Evolutionary conservation across 2,113 vertebrate species (phyloP).

Genomic region (Odontesthes bonariensis): DNA sequence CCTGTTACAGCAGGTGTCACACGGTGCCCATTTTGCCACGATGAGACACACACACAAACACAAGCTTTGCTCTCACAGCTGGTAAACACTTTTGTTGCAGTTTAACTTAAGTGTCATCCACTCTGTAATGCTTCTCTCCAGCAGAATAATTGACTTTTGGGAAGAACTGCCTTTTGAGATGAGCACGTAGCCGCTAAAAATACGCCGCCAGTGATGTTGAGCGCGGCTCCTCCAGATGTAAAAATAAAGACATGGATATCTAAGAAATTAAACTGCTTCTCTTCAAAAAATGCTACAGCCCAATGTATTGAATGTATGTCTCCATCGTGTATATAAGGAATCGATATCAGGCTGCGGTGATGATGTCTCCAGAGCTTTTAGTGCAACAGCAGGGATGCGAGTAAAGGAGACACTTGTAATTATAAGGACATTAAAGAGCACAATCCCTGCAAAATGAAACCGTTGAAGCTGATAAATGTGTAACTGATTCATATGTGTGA

Average conservation of each 20-base stretch:
- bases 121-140: slow-evolving; percentile 4
- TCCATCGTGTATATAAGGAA: too few species aligned
- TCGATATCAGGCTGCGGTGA: too few species aligned
- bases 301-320: too few species aligned
- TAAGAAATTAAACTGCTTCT: too few species aligned
- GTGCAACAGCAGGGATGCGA: not conserved
- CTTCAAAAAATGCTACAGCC: too few species aligned
- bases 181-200: not conserved
- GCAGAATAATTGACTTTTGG: slow-evolving; percentile 31
- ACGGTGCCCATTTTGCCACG: too few species aligned
- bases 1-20: too few species aligned
- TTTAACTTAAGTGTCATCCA: slow-evolving; percentile 1
- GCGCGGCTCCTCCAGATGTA: not conserved
- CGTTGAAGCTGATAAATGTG: not conserved
- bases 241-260: not conserved
- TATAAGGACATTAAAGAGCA: not conserved
- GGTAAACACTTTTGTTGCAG: slow-evolving; percentile 17
- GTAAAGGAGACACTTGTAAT: not conserved
- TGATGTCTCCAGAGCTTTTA: not conserved
- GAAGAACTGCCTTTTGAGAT: slow-evolving; percentile 34
- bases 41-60: too few species aligned
- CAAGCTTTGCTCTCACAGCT: not conserved
- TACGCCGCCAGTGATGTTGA: not conserved
- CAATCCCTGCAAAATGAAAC: slow-evolving; percentile 19
- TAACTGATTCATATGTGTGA: not conserved